phyloP scores from a whole-genome alignment of 2,888 invertebrate genomes.

The Euplexia lucipara region DNA sequence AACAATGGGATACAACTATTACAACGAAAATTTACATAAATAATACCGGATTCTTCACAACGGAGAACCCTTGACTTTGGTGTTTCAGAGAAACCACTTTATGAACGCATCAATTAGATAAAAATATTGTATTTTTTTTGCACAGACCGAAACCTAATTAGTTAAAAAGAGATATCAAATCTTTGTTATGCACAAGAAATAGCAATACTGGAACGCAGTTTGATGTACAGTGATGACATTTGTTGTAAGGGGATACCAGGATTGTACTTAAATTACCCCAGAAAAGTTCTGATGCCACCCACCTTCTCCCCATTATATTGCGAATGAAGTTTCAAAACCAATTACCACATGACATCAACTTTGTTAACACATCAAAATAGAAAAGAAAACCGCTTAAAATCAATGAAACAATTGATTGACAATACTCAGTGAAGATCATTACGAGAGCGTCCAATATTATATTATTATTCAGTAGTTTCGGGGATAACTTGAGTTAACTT shows the following conservation, averaged over 20 bases:
- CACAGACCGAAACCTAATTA: not conserved
- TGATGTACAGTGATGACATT: constrained; percentile 14
- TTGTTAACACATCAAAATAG: too few relatives aligned
- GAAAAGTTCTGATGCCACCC: not conserved
- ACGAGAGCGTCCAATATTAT: too few relatives aligned
- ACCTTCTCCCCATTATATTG: too few relatives aligned
- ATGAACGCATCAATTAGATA: not conserved
- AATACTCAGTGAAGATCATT: too few relatives aligned
- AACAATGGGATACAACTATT: constrained; percentile 53
- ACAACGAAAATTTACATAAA: constrained; percentile 63
- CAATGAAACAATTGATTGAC: too few relatives aligned
- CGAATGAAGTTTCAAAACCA: too few relatives aligned
- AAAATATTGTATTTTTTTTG: not conserved
- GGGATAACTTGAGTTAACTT: too few relatives aligned
- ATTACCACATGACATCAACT: too few relatives aligned
- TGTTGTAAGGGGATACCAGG: not conserved
- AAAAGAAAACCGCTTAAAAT: too few relatives aligned
- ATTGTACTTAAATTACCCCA: not conserved
- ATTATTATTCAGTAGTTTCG: too few relatives aligned
- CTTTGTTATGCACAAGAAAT: not conserved
- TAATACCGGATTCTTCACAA: constrained; percentile 53
- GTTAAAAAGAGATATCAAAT: constrained; percentile 26
- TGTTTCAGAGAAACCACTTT: constrained; percentile 40
- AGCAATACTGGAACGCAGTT: constrained; percentile 25
- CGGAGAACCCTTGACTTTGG: constrained; percentile 47